Percentiles rank a stretch among this genome's conserved stretches.
phyloP scores from a whole-genome alignment of 1,140 invertebrate species.

The Coenobita brevimanus region DNA sequence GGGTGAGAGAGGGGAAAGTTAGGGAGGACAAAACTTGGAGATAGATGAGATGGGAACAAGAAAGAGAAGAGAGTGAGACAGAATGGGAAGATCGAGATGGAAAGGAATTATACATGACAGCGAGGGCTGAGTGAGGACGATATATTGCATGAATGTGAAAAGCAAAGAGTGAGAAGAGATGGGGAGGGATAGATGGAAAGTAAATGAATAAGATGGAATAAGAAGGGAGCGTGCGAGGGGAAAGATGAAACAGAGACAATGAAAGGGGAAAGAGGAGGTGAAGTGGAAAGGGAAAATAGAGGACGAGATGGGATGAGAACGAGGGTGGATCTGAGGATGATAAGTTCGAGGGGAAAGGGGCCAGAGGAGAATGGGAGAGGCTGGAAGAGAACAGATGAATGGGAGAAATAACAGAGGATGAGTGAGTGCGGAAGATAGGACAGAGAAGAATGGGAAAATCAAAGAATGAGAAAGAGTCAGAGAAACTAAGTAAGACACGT shows the following conservation, averaged over 20 bases:
- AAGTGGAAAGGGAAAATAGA: not conserved
- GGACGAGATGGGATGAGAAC: not conserved
- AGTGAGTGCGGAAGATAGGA: not conserved
- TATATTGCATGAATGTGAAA: too few species aligned
- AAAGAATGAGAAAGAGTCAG: slow-evolving; percentile 4
- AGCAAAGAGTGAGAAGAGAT: not conserved
- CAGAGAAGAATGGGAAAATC: not conserved
- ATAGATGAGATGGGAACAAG: not conserved
- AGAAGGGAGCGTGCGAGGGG: not conserved
- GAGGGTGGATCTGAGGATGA: not conserved
- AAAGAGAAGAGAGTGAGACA: too few species aligned
- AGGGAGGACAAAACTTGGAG: not conserved
- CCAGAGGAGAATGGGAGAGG: not conserved
- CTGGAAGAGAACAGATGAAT: not conserved
- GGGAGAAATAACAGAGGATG: not conserved
- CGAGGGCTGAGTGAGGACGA: too few species aligned
- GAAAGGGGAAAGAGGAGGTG: not conserved
- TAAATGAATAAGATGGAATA: not conserved
- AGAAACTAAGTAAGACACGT: not conserved
- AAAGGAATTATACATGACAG: too few species aligned
- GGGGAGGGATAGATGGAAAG: not conserved
- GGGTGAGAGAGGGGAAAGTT: not conserved
- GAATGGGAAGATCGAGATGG: too few species aligned
- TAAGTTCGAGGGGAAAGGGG: not conserved
- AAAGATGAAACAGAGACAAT: not conserved